A percentile compares a stretch with the other conserved stretches of the same genome.
Evolutionary conservation across 2,113 vertebrate species (phyloP).

Genomic region (Rhabdornis inornatus): DNA sequence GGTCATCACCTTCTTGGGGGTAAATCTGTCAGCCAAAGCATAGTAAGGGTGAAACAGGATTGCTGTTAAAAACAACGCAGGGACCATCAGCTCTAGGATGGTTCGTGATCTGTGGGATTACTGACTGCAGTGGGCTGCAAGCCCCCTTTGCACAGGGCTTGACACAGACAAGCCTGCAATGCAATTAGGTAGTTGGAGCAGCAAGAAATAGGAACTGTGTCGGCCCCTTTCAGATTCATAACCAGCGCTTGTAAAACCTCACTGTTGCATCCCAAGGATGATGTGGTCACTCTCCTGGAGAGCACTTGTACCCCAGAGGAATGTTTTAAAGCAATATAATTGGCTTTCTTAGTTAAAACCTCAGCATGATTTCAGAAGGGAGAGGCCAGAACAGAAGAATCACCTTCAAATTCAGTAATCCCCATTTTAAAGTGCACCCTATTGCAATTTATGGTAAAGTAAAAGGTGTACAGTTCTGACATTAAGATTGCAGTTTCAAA

Average conservation of each 20-base stretch:
- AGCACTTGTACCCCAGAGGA: background rate
- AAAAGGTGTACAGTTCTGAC: background rate
- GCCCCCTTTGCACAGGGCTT: background rate
- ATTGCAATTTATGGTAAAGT: background rate
- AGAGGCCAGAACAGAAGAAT: background rate
- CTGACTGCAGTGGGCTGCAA: background rate
- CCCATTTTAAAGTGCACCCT: background rate
- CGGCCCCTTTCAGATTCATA: background rate
- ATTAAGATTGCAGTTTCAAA: background rate
- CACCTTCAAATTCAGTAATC: background rate
- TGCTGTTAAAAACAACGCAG: background rate
- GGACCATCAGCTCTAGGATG: fast-evolving
- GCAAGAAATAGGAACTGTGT: background rate
- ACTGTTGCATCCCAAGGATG: background rate
- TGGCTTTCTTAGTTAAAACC: background rate
- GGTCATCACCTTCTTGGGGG: background rate
- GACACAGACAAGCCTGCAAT: background rate
- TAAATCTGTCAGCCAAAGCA: background rate
- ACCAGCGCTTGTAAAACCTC: background rate
- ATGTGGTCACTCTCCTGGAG: background rate
- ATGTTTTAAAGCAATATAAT: background rate
- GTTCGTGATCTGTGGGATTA: background rate
- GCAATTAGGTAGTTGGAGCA: background rate
- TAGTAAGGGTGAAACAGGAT: background rate
- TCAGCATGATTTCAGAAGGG: background rate